These are phyloP conservation scores for Himalopsyche kuldschensis DNA, from an alignment of 2,888 invertebrate genomes.

Conservation along the genomic window DNA sequence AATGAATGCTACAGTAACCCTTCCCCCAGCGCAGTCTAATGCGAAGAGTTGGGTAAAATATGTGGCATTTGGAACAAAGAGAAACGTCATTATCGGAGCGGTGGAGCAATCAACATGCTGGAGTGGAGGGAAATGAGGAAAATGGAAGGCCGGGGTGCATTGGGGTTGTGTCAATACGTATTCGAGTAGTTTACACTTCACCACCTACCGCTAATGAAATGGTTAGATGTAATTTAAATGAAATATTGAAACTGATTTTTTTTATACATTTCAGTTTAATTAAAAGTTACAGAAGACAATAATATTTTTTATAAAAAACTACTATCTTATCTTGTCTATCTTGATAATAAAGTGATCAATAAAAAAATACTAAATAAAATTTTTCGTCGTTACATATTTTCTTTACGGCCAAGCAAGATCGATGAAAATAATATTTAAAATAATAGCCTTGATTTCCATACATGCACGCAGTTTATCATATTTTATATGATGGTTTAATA, in stretches of 20 bases:
- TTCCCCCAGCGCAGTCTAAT: conserved; percentile 7
- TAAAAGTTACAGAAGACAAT: background rate
- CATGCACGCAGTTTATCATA: too few species aligned
- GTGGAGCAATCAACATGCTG: conserved; percentile 17
- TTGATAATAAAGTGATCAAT: too few species aligned
- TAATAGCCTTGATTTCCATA: too few species aligned
- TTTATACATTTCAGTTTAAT: background rate
- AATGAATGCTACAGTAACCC: background rate
- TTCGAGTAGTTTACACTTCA: background rate
- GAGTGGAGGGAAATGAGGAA: background rate
- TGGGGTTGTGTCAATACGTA: background rate
- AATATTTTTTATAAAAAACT: too few species aligned
- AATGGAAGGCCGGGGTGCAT: background rate
- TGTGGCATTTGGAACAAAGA: conserved; percentile 26
- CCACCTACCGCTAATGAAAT: background rate
- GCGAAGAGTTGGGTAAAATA: conserved; percentile 21
- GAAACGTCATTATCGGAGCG: conserved; percentile 25
- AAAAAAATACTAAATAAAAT: too few species aligned
- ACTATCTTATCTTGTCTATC: too few species aligned
- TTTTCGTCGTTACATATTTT: too few species aligned
- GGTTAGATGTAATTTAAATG: background rate
- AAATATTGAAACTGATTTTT: background rate
- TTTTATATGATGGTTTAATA: too few species aligned
- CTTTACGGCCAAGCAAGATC: too few species aligned
- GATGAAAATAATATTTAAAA: too few species aligned